Evolutionary conservation across 1,140 invertebrate species (phyloP), one percentile per base, ranked within the genome.

Genomic region (Solenopsis fugax): DNA sequence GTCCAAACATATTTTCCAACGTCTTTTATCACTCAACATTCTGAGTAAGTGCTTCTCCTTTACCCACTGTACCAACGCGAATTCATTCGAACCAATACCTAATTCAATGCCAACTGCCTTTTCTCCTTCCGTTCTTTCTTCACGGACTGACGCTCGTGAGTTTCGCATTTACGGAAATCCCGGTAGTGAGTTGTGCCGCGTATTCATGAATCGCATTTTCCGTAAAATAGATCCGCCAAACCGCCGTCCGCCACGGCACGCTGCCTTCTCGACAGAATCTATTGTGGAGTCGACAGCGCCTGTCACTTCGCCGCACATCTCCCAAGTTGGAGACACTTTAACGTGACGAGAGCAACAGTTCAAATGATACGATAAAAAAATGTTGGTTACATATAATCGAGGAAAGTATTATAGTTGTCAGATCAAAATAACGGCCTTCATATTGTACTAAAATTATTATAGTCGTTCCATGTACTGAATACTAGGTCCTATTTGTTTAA

Each of bases 1-100:
- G 88, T 87, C 86, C 88, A 88, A 93, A 93, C 93, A 94, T 93
- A 92, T 94, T 94, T 94, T 90, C 77, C 90, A 87, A 80, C 67
- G 72, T 86, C 90, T 88, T 90, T 91, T 89, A 93, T 94, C 93
- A 91, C 91, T 92, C 89, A 76, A 88, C 91, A 76, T 90, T 89
- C 69, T 24, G 80, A 85, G 76, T 88, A 87, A 90, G 62, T 87
- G 86, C 85, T 89, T 88, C 87, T 87, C 76, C 88, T 87, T 89
- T 91, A 88, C 78, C 64, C 71, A 34, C 65, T 75, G 86, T 76
- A 73, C 90, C 90, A 90, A 89, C 88, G 87, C 76, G 75, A 90
- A 91, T 92, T 90, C 89, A 92, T 92, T 92, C 90, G 60, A 90
- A 88, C 88, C 89, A 88, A 91, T 93, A 91, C 76, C 91, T 93